phyloP scores from a whole-genome alignment of 2,113 vertebrate genomes.

The Cacatua alba region DNA sequence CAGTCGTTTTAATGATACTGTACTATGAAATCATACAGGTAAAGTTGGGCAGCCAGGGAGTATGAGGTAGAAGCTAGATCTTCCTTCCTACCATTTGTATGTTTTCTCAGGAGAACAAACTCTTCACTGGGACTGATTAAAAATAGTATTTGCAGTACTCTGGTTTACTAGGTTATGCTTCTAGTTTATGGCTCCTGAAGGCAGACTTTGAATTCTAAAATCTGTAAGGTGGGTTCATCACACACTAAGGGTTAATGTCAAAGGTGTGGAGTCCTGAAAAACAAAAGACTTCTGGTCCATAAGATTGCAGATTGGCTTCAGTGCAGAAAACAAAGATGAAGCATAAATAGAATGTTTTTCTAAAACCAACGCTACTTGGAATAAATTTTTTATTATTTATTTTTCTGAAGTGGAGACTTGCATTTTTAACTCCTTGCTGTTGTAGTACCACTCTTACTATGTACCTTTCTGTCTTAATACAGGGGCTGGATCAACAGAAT shows the following conservation, averaged over 20 bases:
- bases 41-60: neutral
- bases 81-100: neutral
- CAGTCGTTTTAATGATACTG: neutral
- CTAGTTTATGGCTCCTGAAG: neutral
- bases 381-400: neutral
- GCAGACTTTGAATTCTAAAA: neutral
- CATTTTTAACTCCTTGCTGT: neutral
- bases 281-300: neutral
- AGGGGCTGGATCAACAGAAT: neutral
- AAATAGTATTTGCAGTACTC: neutral
- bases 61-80: neutral
- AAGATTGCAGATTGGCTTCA: neutral
- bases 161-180: neutral
- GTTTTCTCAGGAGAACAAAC: neutral
- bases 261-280: neutral
- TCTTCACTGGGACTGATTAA: neutral
- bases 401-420: neutral
- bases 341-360: neutral
- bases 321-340: neutral
- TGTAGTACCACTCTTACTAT: neutral
- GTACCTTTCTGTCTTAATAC: neutral
- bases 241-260: neutral
- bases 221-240: neutral
- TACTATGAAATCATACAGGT: neutral
- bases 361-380: neutral